A percentile compares a stretch with the other conserved stretches of the same genome.
Conservation (phyloP, 2,888 invertebrate species). For the Cremastobaeus sp. region DNA sequence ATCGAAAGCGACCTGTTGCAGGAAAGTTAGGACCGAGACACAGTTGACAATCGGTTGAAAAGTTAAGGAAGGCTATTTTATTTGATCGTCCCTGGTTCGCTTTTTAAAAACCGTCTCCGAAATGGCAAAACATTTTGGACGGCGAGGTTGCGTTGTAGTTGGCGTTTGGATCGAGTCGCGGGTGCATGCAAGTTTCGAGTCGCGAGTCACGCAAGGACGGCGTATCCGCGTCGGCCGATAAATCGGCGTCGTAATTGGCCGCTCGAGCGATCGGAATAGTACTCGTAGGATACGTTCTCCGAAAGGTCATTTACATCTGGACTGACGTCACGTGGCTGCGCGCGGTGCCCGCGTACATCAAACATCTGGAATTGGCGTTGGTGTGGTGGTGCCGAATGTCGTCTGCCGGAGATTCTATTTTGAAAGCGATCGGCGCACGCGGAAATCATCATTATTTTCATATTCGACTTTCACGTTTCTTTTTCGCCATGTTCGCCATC, state of each 20-base stretch:
- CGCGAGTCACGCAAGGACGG: conserved; percentile 23
- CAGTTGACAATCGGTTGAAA: too few relatives aligned
- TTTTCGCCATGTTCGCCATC: conserved; percentile 37
- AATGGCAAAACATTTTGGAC: too few relatives aligned
- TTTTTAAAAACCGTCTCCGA: too few relatives aligned
- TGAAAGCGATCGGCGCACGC: conserved; percentile 24
- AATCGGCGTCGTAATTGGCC: conserved; percentile 18
- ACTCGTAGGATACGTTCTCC: conserved; percentile 10
- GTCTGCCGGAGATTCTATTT: too few relatives aligned
- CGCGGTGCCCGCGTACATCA: conserved; percentile 29
- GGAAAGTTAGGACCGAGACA: too few relatives aligned
- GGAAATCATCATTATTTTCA: conserved; percentile 50
- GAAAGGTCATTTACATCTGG: conserved; percentile 45
- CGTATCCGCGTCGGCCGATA: conserved; percentile 10
- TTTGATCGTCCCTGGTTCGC: too few relatives aligned
- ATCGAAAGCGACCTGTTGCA: too few relatives aligned
- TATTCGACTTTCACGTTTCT: conserved; percentile 47
- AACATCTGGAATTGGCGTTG: conserved; percentile 33
- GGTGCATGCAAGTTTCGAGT: too few relatives aligned
- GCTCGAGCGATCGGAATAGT: conserved; percentile 9
- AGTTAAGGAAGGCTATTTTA: too few relatives aligned
- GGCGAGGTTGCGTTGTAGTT: too few relatives aligned
- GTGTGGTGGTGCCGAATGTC: too few relatives aligned
- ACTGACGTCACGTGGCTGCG: conserved; percentile 23
- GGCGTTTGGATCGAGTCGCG: not conserved